Evolutionary conservation across 2,113 vertebrate species (phyloP), one percentile per base, ranked within the genome.

Genomic region (Clupea harengus): DNA sequence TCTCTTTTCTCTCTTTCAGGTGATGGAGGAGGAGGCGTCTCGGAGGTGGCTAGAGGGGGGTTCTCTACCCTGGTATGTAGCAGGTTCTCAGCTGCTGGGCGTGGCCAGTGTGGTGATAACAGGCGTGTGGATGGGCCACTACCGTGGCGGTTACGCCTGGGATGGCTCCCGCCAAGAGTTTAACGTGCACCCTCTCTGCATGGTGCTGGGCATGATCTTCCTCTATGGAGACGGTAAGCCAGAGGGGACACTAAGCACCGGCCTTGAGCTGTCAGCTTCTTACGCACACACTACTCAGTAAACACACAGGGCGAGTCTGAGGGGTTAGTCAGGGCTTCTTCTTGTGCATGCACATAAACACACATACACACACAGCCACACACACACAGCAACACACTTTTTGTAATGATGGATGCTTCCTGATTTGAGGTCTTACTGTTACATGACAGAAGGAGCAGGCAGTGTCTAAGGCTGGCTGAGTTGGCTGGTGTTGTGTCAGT

Each of bases 141-240:
- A 95, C 91, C 92, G 88, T 8, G 97, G 97, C 0, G 98, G 98
- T 6, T 97, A 97, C 17, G 96, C 94, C 83, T 99, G 98, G 98
- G 92, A 96, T n/a, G 91, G 96, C 57, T 91, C 94, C 0, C 2
- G 83, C 0, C 93, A 92, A n/a, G 94, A 97, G 93, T 97, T 98
- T 86, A 99, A 99, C 17, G 87, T 96, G 45, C 98, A 99, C 85
- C 97, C 98, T 0, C 95, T 99, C 9, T 99, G 97, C 93, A 99
- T 99, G 98, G 94, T 99, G 89, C 93, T 99, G 82, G 97, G 96
- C 1, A 92, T 99, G 93, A 93, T 98, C 57, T 97, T 99, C 92
- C 94, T 99, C 25, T 98, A 98, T 0, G 98, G 97, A 0, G 98
- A 99, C 0, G 97, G 98, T 99, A 87, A 97, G 97, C 85, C 44